Base-by-base conservation (phyloP, 23 tunicate species). In the Styela clava region DNA sequence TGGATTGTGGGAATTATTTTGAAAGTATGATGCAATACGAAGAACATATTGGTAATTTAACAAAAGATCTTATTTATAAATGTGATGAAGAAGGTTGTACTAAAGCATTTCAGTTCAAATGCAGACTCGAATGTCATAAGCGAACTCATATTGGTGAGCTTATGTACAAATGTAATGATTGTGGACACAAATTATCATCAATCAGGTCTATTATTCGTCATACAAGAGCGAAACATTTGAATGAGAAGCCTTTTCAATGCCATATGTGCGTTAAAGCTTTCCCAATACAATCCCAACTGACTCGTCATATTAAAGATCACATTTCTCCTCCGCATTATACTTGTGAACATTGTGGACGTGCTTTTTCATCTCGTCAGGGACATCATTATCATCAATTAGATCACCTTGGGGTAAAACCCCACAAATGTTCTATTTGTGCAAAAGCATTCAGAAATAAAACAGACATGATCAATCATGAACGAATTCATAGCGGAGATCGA, bases 401-500 rank as follows among this genome's bases (percentile, higher is more conserved):
- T 56, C 85, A 82, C 65, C 26, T 69, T 61, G 74, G 74, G 26
- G 62, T 82, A 0, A 69, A 71, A 82, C 85, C 85, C 24, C 78
- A 82, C 63, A 82, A 82, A 20, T 82, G 85, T 69, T 44, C 74
- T 22, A 32, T 69, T 29, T 82, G 85, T 61, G 85, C 61, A 0
- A 82, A 82, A 69, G 85, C 78, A 35, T 82, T 82, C 78, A 69
- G 85, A 33, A 82, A 82, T 2, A 69, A 69, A n/a, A 69, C 85
- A 16, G 85, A 82, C 35, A 68, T 82, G 78, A 44, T 68, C 32
- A 82, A 82, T 69, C 85, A 82, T 70, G 85, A 82, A 44, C 64
- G 85, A n/a, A 82, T 82, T n/a, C 85, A 82, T 32, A 82, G 85
- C 65, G 85, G 85, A 9, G 85, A 82, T 24, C 61, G 85, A 35